Base-by-base conservation (phyloP, 2,797 vertebrate species). In the Gymnocypris eckloni region DNA sequence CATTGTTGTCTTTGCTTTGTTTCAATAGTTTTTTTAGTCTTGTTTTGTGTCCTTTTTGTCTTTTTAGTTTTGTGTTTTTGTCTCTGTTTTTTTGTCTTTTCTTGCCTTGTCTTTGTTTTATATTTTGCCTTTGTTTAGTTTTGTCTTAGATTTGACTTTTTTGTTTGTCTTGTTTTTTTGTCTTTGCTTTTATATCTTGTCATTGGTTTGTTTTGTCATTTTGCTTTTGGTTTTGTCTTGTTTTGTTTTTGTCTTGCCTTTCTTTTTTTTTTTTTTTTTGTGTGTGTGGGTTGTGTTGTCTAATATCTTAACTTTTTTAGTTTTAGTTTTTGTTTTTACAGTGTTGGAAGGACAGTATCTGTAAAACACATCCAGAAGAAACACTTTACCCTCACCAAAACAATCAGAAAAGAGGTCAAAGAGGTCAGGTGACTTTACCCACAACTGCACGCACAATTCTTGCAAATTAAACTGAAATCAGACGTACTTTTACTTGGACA, bases 291-390 rank as follows among this genome's bases (percentile, higher is more conserved):
- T 67, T 37, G 28, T 28, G 64, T 28, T 66, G 61, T 66, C 15
- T 67, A 18, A 67, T 13, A 59, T 9, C 13, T 70, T 70, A 37
- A 71, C 37, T 20, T 28, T 76, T 8, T 16, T 52, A 2, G 54
- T 13, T 66, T 33, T 56, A 28, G 28, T 0, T 54, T 20, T 64
- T 25, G 33, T 61, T 52, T 48, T 75, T 37, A 28, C 86, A 96
- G 95, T 86, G 95, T 95, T 83, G 95, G 95, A 39, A 93, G 93
- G 86, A 91, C 86, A 0, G 95, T 96, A 48, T 95, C 94, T 39
- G 93, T 96, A n/a, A 96, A 96, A 86, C 91, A 94, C 83, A 92
- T 96, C 85, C 93, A 95, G 70, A 93, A 94, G 89, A 96, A 95
- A 91, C 91, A 95, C 79, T 96, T 96, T 84, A 91, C 93, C 6